phyloP scores from a whole-genome alignment of 2,888 invertebrate genomes.

The Heteropelma amictum region DNA sequence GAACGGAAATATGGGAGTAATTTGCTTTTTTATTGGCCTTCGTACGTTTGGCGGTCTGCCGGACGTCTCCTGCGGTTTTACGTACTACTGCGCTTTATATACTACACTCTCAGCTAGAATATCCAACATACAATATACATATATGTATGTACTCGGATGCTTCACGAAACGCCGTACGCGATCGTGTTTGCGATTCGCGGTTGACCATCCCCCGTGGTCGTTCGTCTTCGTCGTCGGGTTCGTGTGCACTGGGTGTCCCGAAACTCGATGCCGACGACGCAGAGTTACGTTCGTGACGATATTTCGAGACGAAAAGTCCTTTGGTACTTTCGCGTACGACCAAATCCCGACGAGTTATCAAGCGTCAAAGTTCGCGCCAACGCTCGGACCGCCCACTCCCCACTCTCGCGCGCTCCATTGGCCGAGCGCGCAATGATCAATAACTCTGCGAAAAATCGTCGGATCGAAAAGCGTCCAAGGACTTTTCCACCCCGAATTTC shows the following conservation, averaged over 20 bases:
- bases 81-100: constrained; percentile 27
- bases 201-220: constrained; percentile 15
- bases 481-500: no score
- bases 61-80: constrained; percentile 24
- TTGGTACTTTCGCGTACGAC: no score
- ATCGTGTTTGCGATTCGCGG: constrained; percentile 18
- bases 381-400: no score
- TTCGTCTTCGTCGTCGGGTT: constrained; percentile 28
- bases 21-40: constrained; percentile 42
- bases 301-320: not conserved
- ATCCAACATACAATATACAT: not conserved
- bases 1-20: not conserved
- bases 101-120: not conserved
- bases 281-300: no score
- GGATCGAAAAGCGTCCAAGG: no score
- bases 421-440: no score
- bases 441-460: no score
- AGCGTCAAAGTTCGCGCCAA: no score
- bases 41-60: constrained; percentile 29
- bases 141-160: constrained; percentile 18
- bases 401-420: no score
- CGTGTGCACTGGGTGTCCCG: not conserved
- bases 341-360: no score
- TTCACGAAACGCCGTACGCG: constrained; percentile 43
- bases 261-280: no score